phyloP scores from a whole-genome alignment of 2,797 vertebrate genomes.

The Parauchenoglanis punctatus region DNA sequence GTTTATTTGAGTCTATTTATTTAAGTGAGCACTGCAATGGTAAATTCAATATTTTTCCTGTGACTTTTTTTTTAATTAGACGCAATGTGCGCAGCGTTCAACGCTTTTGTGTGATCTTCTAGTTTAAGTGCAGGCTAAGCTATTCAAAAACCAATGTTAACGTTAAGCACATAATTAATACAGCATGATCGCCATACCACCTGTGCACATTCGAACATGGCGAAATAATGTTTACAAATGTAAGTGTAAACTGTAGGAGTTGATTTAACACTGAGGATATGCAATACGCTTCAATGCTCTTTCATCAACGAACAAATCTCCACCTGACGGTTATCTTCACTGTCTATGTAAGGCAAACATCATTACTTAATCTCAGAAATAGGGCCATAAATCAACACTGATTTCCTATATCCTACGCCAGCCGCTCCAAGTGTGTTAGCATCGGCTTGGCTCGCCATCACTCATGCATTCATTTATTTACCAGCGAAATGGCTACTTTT shows the following conservation, averaged over 20 bases:
- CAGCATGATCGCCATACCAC: not conserved
- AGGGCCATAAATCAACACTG: slow-evolving; percentile 6
- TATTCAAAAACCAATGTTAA: not conserved
- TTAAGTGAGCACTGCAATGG: not conserved
- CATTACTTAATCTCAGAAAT: slow-evolving; percentile 1
- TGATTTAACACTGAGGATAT: not conserved
- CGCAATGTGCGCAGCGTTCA: not conserved
- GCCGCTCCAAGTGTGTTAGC: not conserved
- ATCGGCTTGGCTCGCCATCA: not conserved
- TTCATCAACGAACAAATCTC: not conserved
- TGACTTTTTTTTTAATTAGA: not conserved
- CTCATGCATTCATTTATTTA: not conserved
- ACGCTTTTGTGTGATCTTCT: not conserved
- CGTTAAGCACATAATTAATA: not conserved
- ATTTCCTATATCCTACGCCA: not conserved
- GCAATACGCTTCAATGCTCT: not conserved
- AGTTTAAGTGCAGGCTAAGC: not conserved
- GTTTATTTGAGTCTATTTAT: not conserved
- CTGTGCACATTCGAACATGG: slow-evolving; percentile 3
- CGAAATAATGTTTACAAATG: slow-evolving; percentile 13
- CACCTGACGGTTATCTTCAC: not conserved
- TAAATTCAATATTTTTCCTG: not conserved
- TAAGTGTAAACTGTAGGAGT: not conserved
- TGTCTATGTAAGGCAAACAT: not conserved
- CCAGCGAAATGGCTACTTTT: not conserved